Base-by-base conservation (phyloP, 2,888 invertebrate genomes). In the Phanerotoma sp. region DNA sequence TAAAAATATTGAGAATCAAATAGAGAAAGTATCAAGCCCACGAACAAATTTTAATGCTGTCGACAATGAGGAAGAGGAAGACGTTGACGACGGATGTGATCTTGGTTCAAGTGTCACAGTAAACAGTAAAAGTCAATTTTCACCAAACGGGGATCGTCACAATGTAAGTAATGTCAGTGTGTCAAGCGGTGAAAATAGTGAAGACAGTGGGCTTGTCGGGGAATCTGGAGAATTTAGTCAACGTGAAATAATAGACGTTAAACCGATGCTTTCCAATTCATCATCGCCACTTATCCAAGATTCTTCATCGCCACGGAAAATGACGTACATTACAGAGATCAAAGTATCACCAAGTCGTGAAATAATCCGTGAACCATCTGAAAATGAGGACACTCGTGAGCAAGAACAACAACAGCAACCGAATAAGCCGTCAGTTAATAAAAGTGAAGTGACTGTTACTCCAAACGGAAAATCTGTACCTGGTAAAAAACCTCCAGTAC, bases 301-400 rank as follows among this genome's bases (percentile, higher is more conserved):
- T 15, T 69, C 71, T 15, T n/a, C n/a, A n/a, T n/a, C n/a, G n/a
- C 71, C 75, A 0, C 77, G 78, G 10, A 77, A 77, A 30, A 73
- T 81, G 66, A 85, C 86, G 21, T 88, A 87, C 68, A 82, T 89
- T 28, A 89, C 88, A 35, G 89, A 89, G 77, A 89, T 89, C 54
- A 86, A 88, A 76, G 88, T 88, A 0, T 77, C 83, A 1, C 68
- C 78, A 3, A 74, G 68, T 33, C 66, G 66, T 9, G 74, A 70
- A 15, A 66, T 69, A 5, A 46, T 58, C 10, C 58, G 45, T 9
- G 61, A 62, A 15, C 7, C 41, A 13, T 51, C 54, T 6, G 60
- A 44, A 2, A 16, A 46, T 13, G 52, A 54, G 15, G 57, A 37
- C 0, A 62, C 62, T 15, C 57, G 46, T 5, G 58, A 55, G 6